Conservation (phyloP, 2,888 invertebrate species). For the Himalopsyche tibetana region DNA sequence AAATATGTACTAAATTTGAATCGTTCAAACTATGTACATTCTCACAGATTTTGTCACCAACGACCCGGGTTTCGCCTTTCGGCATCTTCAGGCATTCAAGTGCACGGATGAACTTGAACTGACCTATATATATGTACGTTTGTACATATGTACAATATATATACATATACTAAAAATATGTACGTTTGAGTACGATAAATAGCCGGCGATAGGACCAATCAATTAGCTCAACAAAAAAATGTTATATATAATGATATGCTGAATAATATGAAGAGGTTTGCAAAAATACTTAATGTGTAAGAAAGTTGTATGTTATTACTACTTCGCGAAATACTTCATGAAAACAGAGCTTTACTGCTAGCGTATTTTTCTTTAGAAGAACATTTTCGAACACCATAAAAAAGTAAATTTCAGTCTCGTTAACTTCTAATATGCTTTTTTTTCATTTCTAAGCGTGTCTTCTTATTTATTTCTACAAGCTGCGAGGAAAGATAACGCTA, state of each 20-base stretch:
- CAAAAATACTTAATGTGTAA: neutral
- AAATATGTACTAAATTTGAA: no score
- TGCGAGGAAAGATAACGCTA: neutral
- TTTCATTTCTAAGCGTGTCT: neutral
- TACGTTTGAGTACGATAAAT: no score
- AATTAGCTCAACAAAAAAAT: neutral
- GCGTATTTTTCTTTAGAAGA: neutral
- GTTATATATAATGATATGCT: no score
- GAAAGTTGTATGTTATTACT: neutral
- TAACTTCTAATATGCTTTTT: neutral
- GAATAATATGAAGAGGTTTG: neutral
- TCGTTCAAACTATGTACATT: no score
- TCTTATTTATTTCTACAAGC: neutral
- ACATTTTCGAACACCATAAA: neutral
- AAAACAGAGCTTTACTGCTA: neutral
- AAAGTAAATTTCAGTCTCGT: neutral
- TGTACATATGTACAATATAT: no score
- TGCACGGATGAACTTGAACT: no score
- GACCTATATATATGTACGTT: no score
- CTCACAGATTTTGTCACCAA: no score
- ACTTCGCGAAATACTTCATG: neutral
- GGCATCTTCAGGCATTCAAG: no score
- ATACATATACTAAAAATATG: no score
- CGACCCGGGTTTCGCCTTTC: no score
- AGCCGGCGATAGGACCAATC: no score